Base-by-base conservation (phyloP, 1,140 invertebrate genomes). In the Drosophila tropicalis region DNA sequence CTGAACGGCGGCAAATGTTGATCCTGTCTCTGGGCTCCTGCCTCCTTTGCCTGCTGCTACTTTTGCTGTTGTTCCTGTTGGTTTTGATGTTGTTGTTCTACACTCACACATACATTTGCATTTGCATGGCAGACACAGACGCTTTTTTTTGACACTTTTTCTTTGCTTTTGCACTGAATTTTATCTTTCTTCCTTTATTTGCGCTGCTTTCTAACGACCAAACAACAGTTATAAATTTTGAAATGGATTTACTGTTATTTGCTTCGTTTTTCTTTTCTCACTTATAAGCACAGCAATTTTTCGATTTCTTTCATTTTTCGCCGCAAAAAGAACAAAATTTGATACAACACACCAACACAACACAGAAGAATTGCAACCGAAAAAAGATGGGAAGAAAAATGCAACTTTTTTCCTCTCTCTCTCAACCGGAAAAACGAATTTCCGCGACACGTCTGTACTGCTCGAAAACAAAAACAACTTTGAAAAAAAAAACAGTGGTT, bases 1-100 rank as follows among this genome's bases (percentile, higher is more conserved):
- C 83, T 79, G 79, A 71, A 78, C 44, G 44, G 66, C 72, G 62
- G 41, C 80, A 75, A 58, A 71, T 69, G 77, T 81, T 78, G 81
- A 86, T 86, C 82, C 82, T 79, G 55, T 44, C 62, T 60, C 44
- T 55, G 51, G 34, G 29, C 29, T 29, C 29, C 29, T 29, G 44
- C 44, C 17, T 12, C 44, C 15, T 36, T 9, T 34, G 32, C n/a
- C 41, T 15, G 41, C n/a, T 44, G 41, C 44, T 47, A 2, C 44
- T 47, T 15, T n/a, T 51, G 44, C 44, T 47, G 34, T 15, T 47
- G 44, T 47, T 47, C 17, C 55, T 39, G 32, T 60, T 44, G 36
- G 32, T 63, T 60, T 39, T 60, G 32, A 34, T 55, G 63, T 29
- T 61, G 74, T 77, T 84, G 74, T 71, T 81, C 41, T 80, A 72